Evolutionary conservation across 2,888 invertebrate genomes (phyloP).

Genomic region (Stegophylla sp.): DNA sequence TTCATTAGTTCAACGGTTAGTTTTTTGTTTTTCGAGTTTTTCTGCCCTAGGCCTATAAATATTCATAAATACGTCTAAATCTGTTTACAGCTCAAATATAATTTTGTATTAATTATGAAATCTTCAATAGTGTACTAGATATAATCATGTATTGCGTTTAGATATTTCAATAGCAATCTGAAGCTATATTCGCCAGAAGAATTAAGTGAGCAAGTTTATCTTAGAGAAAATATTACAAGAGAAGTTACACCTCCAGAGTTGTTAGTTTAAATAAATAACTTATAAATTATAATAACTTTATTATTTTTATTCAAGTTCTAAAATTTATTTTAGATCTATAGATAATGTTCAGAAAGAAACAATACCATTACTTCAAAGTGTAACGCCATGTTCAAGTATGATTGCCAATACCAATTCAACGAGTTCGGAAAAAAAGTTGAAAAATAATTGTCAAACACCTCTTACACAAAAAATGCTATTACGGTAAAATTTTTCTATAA

Average conservation of each 20-base stretch:
- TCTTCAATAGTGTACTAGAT: conserved; percentile 8
- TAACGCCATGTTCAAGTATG: background rate
- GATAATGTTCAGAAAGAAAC: conserved; percentile 2
- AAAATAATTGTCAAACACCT: conserved; percentile 51
- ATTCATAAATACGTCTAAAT: background rate
- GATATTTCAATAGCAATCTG: conserved; percentile 72
- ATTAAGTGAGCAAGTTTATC: conserved; percentile 60
- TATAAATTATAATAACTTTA: background rate
- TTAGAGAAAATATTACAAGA: conserved; percentile 46
- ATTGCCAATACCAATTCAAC: background rate
- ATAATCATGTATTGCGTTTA: conserved; percentile 34
- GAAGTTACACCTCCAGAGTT: conserved; percentile 63
- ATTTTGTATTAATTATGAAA: conserved; percentile 41
- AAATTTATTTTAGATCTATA: background rate
- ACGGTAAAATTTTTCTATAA: conserved; percentile 48
- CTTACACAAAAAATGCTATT: conserved; percentile 60
- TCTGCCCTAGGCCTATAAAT: background rate
- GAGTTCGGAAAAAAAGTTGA: conserved; percentile 13
- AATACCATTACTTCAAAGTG: conserved; percentile 9
- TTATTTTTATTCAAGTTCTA: background rate
- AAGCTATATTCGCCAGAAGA: conserved; percentile 70
- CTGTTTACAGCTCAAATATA: conserved; percentile 27
- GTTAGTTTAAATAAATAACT: conserved; percentile 23
- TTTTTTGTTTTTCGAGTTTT: no score
- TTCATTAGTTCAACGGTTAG: no score